phyloP scores from a whole-genome alignment of 2,888 invertebrate genomes.

The Scaptomyza tumidula region DNA sequence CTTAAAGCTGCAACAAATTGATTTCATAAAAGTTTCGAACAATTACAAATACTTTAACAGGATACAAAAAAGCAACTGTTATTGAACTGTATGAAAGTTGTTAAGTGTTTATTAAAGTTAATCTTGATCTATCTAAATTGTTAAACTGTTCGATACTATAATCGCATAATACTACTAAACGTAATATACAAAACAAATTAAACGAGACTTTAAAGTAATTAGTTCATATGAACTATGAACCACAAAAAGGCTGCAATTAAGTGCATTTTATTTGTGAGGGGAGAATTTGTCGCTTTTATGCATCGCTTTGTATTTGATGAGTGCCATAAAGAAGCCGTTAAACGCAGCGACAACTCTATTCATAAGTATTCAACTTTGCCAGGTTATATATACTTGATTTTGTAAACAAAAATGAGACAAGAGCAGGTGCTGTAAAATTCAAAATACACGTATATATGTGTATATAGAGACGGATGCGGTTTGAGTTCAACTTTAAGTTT shows the following conservation, averaged over 20 bases:
- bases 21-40: no score
- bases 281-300: slow-evolving; percentile 63
- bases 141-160: no score
- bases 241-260: not conserved
- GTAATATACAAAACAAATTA: not conserved
- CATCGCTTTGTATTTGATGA: slow-evolving; percentile 8
- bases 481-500: not conserved
- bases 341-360: slow-evolving; percentile 56
- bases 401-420: not conserved
- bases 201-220: not conserved
- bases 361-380: slow-evolving; percentile 28
- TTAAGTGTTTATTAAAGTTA: no score
- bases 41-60: no score
- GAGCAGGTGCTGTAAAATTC: slow-evolving; percentile 47
- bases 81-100: no score
- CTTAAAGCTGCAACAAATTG: no score
- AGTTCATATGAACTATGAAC: not conserved
- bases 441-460: not conserved
- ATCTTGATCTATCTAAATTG: no score
- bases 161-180: no score
- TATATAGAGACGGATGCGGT: slow-evolving; percentile 38
- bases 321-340: slow-evolving; percentile 41
- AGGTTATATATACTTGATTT: not conserved
- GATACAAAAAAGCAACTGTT: no score
- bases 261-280: slow-evolving; percentile 39